Evolutionary conservation across 1,140 invertebrate species (phyloP), one percentile per base, ranked within the genome.

Genomic region (Teleopsis dalmanni): DNA sequence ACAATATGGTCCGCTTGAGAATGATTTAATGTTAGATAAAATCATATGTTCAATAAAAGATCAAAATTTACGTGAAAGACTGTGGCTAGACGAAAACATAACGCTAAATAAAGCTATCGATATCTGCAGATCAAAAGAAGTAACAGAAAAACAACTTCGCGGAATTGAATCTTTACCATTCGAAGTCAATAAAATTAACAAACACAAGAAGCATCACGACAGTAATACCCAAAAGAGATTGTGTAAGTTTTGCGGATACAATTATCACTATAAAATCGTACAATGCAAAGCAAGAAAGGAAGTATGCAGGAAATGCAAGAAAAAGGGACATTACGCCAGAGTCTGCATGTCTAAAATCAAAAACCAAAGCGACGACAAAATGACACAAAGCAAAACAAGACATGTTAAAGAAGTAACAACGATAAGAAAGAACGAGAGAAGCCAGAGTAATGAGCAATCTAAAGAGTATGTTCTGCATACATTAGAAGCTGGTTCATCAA

Each of bases 11-110:
- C 18, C 18, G 13, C 18, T 40, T 16, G 9, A 40, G 22, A 40
- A 40, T 19, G 37, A 40, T 21, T 18, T 40, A 7, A 19, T 40
- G 18, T 1, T 40, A 9, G 37, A 40, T 3, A 40, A 40, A 40
- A 40, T 40, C 37, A 40, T 40, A 13, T 40, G 37, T 19, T 40
- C 37, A 40, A 40, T 40, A 19, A 40, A 23, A 21, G 37, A 40
- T 18, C 16, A 40, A 14, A 18, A 40, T 6, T 9, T 40, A 10
- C 18, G 37, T 19, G 37, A 40, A 40, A 40, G 18, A 40, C n/a
- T 40, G 19, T 40, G 37, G 37, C 18, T 40, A 19, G 37, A 40
- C 16, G 22, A 19, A 13, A 23, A 40, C n/a, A 40, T 40, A 11
- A 40, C 3, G 16, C 18, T 40, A 19, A 19, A 40, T 8, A 40